These are phyloP conservation scores for Baronia brevicornis DNA, from an alignment of 2,888 invertebrate genomes.

Conservation along the genomic window DNA sequence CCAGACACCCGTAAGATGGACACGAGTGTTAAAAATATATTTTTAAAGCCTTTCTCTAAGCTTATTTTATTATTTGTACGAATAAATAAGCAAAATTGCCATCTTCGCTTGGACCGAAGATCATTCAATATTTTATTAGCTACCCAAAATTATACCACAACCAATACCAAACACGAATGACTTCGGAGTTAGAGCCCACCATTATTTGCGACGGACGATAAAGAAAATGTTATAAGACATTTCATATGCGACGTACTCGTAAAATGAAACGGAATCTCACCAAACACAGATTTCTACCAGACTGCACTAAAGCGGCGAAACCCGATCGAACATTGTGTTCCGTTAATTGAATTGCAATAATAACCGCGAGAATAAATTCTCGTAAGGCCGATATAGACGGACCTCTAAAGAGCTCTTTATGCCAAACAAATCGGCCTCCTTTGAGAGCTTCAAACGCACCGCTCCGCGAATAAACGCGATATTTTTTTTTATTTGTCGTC, in stretches of 20 bases:
- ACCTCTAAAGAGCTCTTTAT: conserved; percentile 66
- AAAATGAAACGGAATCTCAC: conserved; percentile 26
- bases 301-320: conserved; percentile 33
- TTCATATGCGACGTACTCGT: conserved; percentile 13
- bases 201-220: too few species aligned
- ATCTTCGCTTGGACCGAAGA: too few species aligned
- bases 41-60: too few species aligned
- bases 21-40: too few species aligned
- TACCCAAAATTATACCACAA: too few species aligned
- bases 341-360: conserved; percentile 73
- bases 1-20: too few species aligned
- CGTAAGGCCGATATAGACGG: conserved; percentile 51
- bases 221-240: conserved; percentile 4
- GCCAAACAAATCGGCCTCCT: conserved; percentile 72
- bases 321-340: conserved; percentile 52
- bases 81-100: too few species aligned
- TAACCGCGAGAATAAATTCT: conserved; percentile 62
- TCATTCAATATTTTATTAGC: too few species aligned
- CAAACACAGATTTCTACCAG: conserved; percentile 32
- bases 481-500: conserved; percentile 60
- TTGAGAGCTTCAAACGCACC: conserved; percentile 61
- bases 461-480: conserved; percentile 42
- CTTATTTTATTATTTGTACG: too few species aligned
- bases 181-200: too few species aligned
- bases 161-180: too few species aligned